Evolutionary conservation across 2,888 invertebrate species (phyloP).

Genomic region (Synergus laeviventris): DNA sequence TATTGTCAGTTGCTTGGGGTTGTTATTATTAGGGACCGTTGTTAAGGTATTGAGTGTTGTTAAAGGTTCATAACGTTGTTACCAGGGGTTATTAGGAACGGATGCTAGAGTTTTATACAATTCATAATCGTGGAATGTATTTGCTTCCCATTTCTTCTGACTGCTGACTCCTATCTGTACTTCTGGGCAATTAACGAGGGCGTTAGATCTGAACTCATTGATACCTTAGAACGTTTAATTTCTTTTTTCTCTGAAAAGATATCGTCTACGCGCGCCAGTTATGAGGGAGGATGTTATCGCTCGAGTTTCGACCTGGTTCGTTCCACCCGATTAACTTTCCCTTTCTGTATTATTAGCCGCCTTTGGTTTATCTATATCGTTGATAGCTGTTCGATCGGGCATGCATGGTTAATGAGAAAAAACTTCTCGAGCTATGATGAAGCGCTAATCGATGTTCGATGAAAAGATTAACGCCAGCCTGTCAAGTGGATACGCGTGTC

Average conservation of each 20-base stretch:
- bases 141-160: neutral
- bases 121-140: neutral
- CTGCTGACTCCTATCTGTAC: slow-evolving; percentile 2
- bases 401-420: slow-evolving; percentile 8
- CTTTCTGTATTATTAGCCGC: slow-evolving; percentile 4
- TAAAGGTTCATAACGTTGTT: too few species aligned
- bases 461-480: slow-evolving; percentile 16
- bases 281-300: slow-evolving; percentile 29
- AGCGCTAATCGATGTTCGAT: slow-evolving; percentile 20
- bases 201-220: neutral
- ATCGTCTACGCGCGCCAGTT: slow-evolving; percentile 13
- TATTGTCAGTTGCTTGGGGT: too few species aligned
- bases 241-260: slow-evolving; percentile 10
- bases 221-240: slow-evolving; percentile 8
- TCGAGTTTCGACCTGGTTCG: slow-evolving; percentile 20
- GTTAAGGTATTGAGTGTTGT: too few species aligned
- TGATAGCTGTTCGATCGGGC: neutral
- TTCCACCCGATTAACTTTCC: slow-evolving; percentile 17
- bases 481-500: slow-evolving; percentile 5
- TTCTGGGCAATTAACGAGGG: slow-evolving; percentile 27
- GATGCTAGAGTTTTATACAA: too few species aligned
- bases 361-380: slow-evolving; percentile 5
- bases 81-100: too few species aligned
- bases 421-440: slow-evolving; percentile 11
- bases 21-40: too few species aligned